Base-by-base conservation (phyloP, 2,113 vertebrate species). In the Pachycephala philippinensis region DNA sequence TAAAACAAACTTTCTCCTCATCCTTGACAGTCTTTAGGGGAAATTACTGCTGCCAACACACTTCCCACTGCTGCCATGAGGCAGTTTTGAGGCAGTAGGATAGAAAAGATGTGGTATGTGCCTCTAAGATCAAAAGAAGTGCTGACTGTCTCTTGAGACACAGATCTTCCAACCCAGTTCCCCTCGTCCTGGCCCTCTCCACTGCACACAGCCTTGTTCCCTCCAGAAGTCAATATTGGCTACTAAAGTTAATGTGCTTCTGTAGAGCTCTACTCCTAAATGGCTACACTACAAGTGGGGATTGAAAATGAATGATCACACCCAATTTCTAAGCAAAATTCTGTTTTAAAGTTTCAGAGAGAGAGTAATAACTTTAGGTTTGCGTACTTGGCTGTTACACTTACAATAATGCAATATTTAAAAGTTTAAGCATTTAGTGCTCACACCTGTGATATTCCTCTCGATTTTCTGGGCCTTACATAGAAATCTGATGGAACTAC, bases 91-190 rank as follows among this genome's bases (percentile, higher is more conserved):
- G n/a, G 59, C 50, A 86, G 66, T 15, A 50, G 33, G n/a, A n/a
- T n/a, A 84, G 63, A 87, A 92, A 79, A 85, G 28, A 84, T 21
- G 10, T 13, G 37, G n/a, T 39, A 30, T 53, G 42, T 40, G 40
- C 20, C 40, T 49, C 5, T 33, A 80, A 94, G 75, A 85, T 4
- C 42, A 53, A 69, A 76, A 79, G 53, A 80, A 87, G 11, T 4
- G 2, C 37, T 76, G 63, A 65, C 7, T 31, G 26, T 76, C 71
- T 92, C 90, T 39, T 22, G 59, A 86, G 88, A 65, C 13, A 61
- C 7, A 54, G 11, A 61, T 88, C 83, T 85, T 92, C 70, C 88
- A 84, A 56, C 52, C 47, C 92, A 89, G 47, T 87, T 94, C 64
- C 42, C 26, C 35, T 74, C 0, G 0, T 15, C 18, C 20, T 1